These are phyloP conservation scores for Propsilocerus akamusi DNA, from an alignment of 1,140 invertebrate species.

Conservation along the genomic window DNA sequence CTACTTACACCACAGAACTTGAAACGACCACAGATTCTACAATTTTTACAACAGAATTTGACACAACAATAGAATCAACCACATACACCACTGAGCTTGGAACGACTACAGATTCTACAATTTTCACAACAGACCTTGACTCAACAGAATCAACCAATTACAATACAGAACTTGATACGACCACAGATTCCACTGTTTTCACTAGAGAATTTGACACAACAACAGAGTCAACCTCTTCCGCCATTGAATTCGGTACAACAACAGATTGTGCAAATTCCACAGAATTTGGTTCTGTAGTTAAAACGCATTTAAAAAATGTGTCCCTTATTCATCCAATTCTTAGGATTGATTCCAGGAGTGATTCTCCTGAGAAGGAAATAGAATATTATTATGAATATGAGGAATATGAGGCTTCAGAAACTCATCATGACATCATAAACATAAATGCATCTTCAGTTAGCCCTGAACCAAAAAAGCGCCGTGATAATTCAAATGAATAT, in stretches of 20 bases:
- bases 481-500: not conserved
- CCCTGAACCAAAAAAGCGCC: not conserved
- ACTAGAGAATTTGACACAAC: not conserved
- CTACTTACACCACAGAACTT: not conserved
- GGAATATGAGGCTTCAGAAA: not conserved
- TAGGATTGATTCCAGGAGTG: no score
- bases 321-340: no score
- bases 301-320: no score
- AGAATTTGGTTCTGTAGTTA: no score
- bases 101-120: not conserved
- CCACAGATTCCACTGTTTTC: not conserved
- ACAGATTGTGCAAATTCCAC: not conserved
- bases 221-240: not conserved
- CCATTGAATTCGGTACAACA: not conserved
- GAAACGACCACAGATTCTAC: not conserved
- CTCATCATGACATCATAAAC: no score
- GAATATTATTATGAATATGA: conserved; percentile 1
- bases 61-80: not conserved
- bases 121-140: not conserved
- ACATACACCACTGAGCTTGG: not conserved
- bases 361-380: not conserved
- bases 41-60: not conserved
- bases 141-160: not conserved
- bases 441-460: no score
- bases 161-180: not conserved